These are phyloP conservation scores for Phytoseiulus persimilis DNA, from an alignment of 2,888 invertebrate species.

Conservation along the genomic window DNA sequence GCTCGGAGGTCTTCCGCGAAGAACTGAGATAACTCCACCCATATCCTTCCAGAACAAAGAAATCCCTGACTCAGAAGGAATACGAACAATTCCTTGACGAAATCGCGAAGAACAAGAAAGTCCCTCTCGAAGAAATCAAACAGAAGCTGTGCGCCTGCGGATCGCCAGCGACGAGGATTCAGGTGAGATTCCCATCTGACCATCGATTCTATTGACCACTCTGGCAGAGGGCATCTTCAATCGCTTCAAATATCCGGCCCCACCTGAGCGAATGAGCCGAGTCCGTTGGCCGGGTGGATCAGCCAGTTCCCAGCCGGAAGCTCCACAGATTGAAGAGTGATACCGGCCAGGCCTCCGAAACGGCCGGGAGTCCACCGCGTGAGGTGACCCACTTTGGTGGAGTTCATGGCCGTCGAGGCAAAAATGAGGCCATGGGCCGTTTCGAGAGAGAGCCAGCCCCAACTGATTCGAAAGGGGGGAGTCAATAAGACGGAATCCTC, in stretches of 20 bases:
- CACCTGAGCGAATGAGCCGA: too few species aligned
- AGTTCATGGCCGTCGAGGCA: background rate
- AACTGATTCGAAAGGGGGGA: background rate
- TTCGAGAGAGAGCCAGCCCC: background rate
- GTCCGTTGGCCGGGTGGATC: background rate
- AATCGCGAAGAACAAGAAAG: slow-evolving; percentile 70
- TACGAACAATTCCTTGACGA: slow-evolving; percentile 78
- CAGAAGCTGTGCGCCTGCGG: slow-evolving; percentile 65
- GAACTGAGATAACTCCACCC: too few species aligned
- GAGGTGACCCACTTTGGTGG: background rate
- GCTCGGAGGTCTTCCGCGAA: too few species aligned
- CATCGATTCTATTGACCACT: too few species aligned
- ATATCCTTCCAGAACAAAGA: slow-evolving; percentile 44
- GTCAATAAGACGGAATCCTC: background rate
- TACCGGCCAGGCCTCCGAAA: background rate
- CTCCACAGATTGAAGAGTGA: background rate
- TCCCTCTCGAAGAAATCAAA: slow-evolving; percentile 69
- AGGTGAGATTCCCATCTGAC: background rate
- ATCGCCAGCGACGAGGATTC: slow-evolving; percentile 31
- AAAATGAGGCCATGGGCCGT: background rate
- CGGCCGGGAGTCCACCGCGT: background rate
- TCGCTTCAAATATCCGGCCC: too few species aligned
- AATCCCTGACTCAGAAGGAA: slow-evolving; percentile 60
- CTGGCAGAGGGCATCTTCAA: too few species aligned
- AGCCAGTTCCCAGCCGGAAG: background rate